Evolutionary conservation across 2,888 invertebrate genomes (phyloP).

Genomic region (Nycteola revayana): DNA sequence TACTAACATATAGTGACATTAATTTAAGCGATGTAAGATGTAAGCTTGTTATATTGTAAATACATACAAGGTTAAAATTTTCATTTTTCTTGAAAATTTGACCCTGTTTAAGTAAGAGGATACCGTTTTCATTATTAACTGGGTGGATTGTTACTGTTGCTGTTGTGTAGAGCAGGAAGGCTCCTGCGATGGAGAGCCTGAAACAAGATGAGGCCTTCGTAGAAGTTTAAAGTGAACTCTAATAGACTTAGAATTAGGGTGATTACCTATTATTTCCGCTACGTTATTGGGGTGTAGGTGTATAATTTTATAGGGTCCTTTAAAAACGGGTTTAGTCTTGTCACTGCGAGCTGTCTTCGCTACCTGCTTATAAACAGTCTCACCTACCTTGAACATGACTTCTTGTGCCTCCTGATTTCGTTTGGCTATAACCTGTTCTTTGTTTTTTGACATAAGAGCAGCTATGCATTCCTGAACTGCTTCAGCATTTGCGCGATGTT

Average conservation of each 20-base stretch:
- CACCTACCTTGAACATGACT: slow-evolving; percentile 24
- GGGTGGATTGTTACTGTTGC: slow-evolving; percentile 12
- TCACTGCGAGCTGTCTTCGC: slow-evolving; percentile 29
- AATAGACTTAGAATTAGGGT: slow-evolving; percentile 25
- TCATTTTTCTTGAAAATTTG: slow-evolving; percentile 1
- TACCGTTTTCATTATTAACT: slow-evolving; percentile 22
- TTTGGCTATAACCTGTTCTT: slow-evolving; percentile 16
- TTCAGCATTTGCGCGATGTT: slow-evolving; percentile 13
- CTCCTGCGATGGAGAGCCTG: slow-evolving; percentile 16
- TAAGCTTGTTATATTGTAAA: slow-evolving; percentile 11
- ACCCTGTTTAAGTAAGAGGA: slow-evolving; percentile 21
- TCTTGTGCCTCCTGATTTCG: slow-evolving; percentile 15
- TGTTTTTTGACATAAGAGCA: slow-evolving; percentile 9
- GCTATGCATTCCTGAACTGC: slow-evolving; percentile 18
- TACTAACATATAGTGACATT: too few relatives aligned
- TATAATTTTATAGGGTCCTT: slow-evolving; percentile 28
- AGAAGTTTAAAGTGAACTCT: slow-evolving; percentile 26
- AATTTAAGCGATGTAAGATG: too few relatives aligned
- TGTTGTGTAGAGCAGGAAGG: slow-evolving; percentile 16
- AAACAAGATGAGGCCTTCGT: slow-evolving; percentile 26
- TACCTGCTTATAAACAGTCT: slow-evolving; percentile 27
- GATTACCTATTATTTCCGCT: slow-evolving; percentile 29
- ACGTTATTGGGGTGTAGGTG: slow-evolving; percentile 25
- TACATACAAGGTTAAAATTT: slow-evolving; percentile 7
- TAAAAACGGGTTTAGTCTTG: slow-evolving; percentile 19